phyloP scores from a whole-genome alignment of 2,797 vertebrate species.

The Tangara arthus region DNA sequence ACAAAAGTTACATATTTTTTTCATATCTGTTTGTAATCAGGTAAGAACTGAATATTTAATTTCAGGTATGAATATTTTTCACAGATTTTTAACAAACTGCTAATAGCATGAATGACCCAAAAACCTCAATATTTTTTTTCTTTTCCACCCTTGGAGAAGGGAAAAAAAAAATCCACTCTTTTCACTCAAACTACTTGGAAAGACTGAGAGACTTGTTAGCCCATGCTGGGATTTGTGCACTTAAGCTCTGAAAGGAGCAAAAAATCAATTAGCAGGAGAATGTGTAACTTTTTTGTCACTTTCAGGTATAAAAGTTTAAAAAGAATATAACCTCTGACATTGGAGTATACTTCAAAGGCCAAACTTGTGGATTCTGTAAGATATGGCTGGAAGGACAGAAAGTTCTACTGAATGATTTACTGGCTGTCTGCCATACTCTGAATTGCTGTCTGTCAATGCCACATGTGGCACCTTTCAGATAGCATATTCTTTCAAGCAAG shows the following conservation, averaged over 20 bases:
- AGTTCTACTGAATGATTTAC: slow-evolving; percentile 42
- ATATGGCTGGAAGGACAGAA: neutral
- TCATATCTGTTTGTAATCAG: neutral
- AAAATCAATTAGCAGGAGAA: slow-evolving; percentile 23
- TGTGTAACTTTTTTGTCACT: neutral
- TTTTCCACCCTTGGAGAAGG: neutral
- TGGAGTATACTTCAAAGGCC: neutral
- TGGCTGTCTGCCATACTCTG: slow-evolving; percentile 9
- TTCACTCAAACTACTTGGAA: neutral
- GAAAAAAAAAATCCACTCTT: neutral
- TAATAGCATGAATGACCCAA: neutral
- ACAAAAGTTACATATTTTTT: neutral
- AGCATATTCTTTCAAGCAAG: slow-evolving; percentile 27
- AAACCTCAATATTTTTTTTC: neutral
- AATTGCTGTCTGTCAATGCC: slow-evolving; percentile 43
- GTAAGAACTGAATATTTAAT: neutral
- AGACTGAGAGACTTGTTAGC: neutral
- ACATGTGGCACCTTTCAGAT: slow-evolving; percentile 42
- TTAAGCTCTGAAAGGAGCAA: neutral
- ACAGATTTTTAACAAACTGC: neutral
- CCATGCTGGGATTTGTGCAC: neutral
- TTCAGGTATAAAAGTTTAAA: slow-evolving; percentile 19
- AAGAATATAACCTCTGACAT: slow-evolving; percentile 3
- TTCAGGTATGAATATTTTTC: neutral
- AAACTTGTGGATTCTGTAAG: slow-evolving; percentile 4